Evolutionary conservation across 1,140 invertebrate genomes (phyloP), one percentile per base, ranked within the genome.

Genomic region (Stenopsyche tienmushanensis): DNA sequence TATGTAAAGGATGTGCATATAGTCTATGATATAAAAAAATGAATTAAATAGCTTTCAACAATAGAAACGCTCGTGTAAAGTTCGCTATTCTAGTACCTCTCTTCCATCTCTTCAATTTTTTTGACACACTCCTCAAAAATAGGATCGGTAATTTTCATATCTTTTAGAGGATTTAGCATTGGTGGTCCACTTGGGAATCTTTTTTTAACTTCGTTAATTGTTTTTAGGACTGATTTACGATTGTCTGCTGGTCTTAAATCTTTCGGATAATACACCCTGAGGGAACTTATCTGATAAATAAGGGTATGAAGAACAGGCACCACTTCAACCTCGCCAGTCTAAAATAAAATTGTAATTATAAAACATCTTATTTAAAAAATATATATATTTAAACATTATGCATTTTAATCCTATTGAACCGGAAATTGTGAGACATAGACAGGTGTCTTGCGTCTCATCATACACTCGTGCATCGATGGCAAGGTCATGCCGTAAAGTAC

Each of bases 121-220:
- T 91, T 85, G 0, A 93, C 86, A 50, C 95, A 85, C 34, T 91
- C 84, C 70, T 88, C 83, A 64, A 98, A 94, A 8, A 83, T 84
- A 2, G 85, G 73, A 49, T 97, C 92, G 64, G 90, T 89, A 52
- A 99, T 99, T 72, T 91, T 89, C 96, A 99, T 98, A 75, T 99
- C 97, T 52, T 90, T 90, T 24, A 98, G 84, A 3, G 97, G 97
- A 83, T 99, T 91, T 0, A 99, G 76, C 1, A 96, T 75, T 0
- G 97, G 97, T 9, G 93, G 83, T 1, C 91, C 91, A 49, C 90
- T 84, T 0, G 89, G 86, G 75, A 97, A 97, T 44, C 96, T 83
- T 76, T 92, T 93, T 70, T 93, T 88, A 0, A 97, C 93, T 82
- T 97, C 93, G 72, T 90, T 85, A 57, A 98, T 89, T 3, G 91